Evolutionary conservation across 2,888 invertebrate species (phyloP).

Genomic region (Nymphalis urticae): DNA sequence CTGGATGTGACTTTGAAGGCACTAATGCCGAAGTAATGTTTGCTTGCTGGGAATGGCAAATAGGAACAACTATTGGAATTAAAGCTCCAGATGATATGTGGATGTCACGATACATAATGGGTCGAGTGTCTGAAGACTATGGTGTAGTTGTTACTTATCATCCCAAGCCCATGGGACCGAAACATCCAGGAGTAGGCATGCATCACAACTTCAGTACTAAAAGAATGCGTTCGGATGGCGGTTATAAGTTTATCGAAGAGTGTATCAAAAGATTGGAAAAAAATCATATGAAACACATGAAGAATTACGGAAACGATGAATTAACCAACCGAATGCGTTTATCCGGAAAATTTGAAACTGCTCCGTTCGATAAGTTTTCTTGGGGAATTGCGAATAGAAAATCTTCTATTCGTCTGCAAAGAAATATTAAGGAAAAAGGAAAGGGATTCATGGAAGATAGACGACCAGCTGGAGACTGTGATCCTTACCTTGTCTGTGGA

Average conservation of each 20-base stretch:
- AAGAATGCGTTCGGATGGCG: conserved; percentile 91
- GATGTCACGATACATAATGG: conserved; percentile 91
- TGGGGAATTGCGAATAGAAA: conserved; percentile 95
- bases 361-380: conserved; percentile 95
- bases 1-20: conserved; percentile 95
- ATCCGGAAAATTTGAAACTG: conserved; percentile 97
- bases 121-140: conserved; percentile 92
- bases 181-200: conserved; percentile 93
- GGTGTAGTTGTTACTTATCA: conserved; percentile 86
- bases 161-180: conserved; percentile 88
- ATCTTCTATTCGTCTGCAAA: conserved; percentile 94
- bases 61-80: conserved; percentile 94
- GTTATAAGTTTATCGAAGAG: conserved; percentile 87
- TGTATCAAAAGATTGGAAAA: conserved; percentile 95
- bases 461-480: conserved; percentile 94
- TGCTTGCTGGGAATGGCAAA: conserved; percentile 94
- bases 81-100: conserved; percentile 91
- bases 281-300: conserved; percentile 95
- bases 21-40: conserved; percentile 99
- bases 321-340: conserved; percentile 95
- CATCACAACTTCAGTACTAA: conserved; percentile 96
- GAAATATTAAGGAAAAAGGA: conserved; percentile 92
- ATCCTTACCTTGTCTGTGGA: conserved; percentile 86
- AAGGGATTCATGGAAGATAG: conserved; percentile 97
- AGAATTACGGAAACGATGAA: conserved; percentile 94